These are phyloP conservation scores for Tenthredo livida DNA, from an alignment of 2,888 invertebrate genomes.

Conservation along the genomic window DNA sequence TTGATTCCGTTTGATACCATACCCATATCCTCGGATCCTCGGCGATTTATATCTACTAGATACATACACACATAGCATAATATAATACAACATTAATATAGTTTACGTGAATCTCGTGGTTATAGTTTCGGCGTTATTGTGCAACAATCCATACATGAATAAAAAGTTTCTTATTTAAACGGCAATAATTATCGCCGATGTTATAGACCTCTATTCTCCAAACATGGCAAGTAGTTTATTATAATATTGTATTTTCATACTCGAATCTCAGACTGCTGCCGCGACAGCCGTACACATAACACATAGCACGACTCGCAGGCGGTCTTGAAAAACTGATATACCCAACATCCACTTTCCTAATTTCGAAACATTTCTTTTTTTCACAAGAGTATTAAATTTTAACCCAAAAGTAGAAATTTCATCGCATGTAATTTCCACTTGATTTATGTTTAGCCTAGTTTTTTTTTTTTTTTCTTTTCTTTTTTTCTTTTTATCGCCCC, in stretches of 20 bases:
- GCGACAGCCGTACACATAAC: conserved; percentile 10
- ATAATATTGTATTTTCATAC: not conserved
- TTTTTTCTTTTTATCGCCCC: not conserved
- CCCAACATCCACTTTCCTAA: not conserved
- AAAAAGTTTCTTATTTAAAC: not conserved
- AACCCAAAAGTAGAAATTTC: not conserved
- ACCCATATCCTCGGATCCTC: no score
- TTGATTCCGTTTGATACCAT: not conserved
- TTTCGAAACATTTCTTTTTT: not conserved
- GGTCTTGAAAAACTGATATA: not conserved
- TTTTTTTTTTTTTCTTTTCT: conserved; percentile 4
- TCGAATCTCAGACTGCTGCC: not conserved
- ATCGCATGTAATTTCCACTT: not conserved
- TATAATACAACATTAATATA: not conserved
- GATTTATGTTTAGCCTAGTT: not conserved
- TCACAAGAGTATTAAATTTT: not conserved
- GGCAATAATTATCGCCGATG: conserved; percentile 5
- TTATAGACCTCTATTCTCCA: not conserved
- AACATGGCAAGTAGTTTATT: not conserved
- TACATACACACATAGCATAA: not conserved
- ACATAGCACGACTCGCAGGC: conserved; percentile 1
- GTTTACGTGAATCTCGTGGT: not conserved
- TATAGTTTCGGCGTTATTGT: not conserved
- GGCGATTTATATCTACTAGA: not conserved
- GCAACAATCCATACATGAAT: not conserved